A percentile compares a stretch with the other conserved stretches of the same genome.
Conservation (phyloP, 1,140 invertebrate species). For the Tetraneura akinire region DNA sequence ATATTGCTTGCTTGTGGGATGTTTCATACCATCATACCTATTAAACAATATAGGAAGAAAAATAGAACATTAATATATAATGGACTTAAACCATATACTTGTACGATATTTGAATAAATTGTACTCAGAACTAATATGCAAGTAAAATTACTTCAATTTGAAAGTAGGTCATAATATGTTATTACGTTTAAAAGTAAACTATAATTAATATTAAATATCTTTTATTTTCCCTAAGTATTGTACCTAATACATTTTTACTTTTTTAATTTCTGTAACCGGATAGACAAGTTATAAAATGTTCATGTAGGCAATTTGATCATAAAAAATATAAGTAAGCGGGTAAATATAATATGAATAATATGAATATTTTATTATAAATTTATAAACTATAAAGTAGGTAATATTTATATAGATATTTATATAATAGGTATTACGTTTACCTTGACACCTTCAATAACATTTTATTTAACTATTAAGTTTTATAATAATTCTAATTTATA, state of each 20-base stretch:
- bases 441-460: slow-evolving; percentile 5
- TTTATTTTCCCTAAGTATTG: not conserved
- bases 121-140: too few species aligned
- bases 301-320: not conserved
- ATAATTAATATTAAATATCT: not conserved
- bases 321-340: not conserved
- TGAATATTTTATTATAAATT: not conserved
- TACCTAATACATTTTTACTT: not conserved
- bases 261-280: not conserved
- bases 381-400: not conserved
- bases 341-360: not conserved
- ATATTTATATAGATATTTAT: not conserved
- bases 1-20: too few species aligned
- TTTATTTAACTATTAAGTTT: not conserved
- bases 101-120: too few species aligned
- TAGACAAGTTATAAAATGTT: slow-evolving; percentile 16
- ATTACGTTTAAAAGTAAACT: not conserved
- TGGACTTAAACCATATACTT: too few species aligned
- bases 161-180: too few species aligned
- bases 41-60: too few species aligned
- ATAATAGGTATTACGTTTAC: not conserved
- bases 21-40: too few species aligned
- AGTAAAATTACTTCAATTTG: too few species aligned
- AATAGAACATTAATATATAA: too few species aligned
- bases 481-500: not conserved